Evolutionary conservation across 2,888 invertebrate genomes (phyloP).

Genomic region (Deilephila porcellus): DNA sequence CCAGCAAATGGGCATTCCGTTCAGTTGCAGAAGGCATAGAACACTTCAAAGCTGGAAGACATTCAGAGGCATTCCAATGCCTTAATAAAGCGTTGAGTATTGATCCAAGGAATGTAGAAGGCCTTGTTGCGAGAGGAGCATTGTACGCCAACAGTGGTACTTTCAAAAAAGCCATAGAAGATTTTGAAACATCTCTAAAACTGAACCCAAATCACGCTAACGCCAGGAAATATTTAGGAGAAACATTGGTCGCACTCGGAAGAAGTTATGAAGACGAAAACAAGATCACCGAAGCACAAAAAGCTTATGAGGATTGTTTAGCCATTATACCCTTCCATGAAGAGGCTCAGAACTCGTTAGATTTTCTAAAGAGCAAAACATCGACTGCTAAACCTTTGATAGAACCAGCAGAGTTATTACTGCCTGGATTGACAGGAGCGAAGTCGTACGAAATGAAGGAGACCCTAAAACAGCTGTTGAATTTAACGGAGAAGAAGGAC

Average conservation of each 20-base stretch:
- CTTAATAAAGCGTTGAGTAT: slow-evolving; percentile 96
- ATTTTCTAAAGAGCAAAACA: slow-evolving; percentile 90
- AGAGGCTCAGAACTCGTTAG: slow-evolving; percentile 93
- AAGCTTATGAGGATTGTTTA: slow-evolving; percentile 93
- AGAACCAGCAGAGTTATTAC: slow-evolving; percentile 85
- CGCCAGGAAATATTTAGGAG: slow-evolving; percentile 96
- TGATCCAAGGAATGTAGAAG: slow-evolving; percentile 96
- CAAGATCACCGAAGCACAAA: slow-evolving; percentile 92
- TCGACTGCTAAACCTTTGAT: slow-evolving; percentile 85
- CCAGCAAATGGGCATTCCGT: slow-evolving; percentile 96
- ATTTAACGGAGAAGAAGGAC: slow-evolving; percentile 86
- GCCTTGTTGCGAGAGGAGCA: slow-evolving; percentile 95
- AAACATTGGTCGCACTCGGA: slow-evolving; percentile 95
- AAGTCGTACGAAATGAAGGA: slow-evolving; percentile 87
- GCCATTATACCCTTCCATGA: slow-evolving; percentile 94
- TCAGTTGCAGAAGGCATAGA: slow-evolving; percentile 98
- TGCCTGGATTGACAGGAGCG: slow-evolving; percentile 85
- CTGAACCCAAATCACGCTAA: slow-evolving; percentile 95
- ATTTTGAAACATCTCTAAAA: slow-evolving; percentile 96
- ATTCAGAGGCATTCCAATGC: slow-evolving; percentile 97
- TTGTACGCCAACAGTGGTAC: slow-evolving; percentile 97
- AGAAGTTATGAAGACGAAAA: slow-evolving; percentile 95
- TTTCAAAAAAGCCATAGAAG: slow-evolving; percentile 96
- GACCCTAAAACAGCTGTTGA: slow-evolving; percentile 86
- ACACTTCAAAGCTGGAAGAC: slow-evolving; percentile 96